These are phyloP conservation scores for Chelonus formosanus DNA, from an alignment of 2,888 invertebrate genomes.

Conservation along the genomic window DNA sequence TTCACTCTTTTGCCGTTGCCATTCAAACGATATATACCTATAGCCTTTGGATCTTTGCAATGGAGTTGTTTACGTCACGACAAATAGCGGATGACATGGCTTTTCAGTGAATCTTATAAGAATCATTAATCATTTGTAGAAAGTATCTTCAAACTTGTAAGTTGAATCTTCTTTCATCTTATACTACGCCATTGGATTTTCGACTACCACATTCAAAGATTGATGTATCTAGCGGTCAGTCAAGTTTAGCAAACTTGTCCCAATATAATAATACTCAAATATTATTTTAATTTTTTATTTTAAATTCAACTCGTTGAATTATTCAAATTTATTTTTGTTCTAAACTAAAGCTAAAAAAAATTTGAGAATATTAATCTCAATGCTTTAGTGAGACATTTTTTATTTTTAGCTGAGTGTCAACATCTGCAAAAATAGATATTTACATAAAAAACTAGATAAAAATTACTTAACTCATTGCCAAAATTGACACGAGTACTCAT, in stretches of 20 bases:
- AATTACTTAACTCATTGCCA: no score
- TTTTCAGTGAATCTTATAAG: slow-evolving; percentile 42
- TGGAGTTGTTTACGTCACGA: slow-evolving; percentile 49
- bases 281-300: no score
- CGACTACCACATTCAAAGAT: slow-evolving; percentile 16
- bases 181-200: slow-evolving; percentile 27
- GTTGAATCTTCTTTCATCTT: slow-evolving; percentile 8
- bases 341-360: no score
- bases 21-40: background rate
- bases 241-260: background rate
- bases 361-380: no score
- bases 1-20: slow-evolving; percentile 32
- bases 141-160: slow-evolving; percentile 28
- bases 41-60: slow-evolving; percentile 22
- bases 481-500: no score
- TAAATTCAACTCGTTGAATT: no score
- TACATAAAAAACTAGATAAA: no score
- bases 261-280: background rate
- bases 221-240: background rate
- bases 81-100: slow-evolving; percentile 47
- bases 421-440: no score
- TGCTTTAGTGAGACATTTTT: no score
- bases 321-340: no score
- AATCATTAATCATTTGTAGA: slow-evolving; percentile 44
- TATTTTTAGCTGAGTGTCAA: no score